Evolutionary conservation across 1,140 invertebrate species (phyloP).

Genomic region (Drosophila suzukii): DNA sequence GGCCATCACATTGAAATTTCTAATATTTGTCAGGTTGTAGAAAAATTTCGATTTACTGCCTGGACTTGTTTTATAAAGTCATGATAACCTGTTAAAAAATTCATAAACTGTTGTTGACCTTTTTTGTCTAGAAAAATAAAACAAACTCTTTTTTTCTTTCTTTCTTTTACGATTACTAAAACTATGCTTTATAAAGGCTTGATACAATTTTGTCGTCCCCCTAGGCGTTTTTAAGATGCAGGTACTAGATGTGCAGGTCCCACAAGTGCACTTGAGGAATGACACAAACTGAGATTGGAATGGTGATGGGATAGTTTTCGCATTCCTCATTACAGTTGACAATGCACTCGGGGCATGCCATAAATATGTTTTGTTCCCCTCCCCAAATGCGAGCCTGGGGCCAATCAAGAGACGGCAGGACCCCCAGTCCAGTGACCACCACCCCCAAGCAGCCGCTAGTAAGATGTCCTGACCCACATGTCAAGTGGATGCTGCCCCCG

Average conservation of each 20-base stretch:
- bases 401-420: slow-evolving; percentile 31
- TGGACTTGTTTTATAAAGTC: too few species aligned
- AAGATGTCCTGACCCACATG: slow-evolving; percentile 66
- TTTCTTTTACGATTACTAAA: too few species aligned
- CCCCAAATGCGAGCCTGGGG: slow-evolving; percentile 14
- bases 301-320: slow-evolving; percentile 15
- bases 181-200: neutral
- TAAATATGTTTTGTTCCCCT: slow-evolving; percentile 25
- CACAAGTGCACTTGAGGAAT: slow-evolving; percentile 19
- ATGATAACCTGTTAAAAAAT: too few species aligned
- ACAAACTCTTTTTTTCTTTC: too few species aligned
- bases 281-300: slow-evolving; percentile 1
- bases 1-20: too few species aligned
- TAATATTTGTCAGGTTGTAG: too few species aligned
- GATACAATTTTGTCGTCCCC: neutral
- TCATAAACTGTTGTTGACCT: too few species aligned
- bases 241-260: slow-evolving; percentile 1
- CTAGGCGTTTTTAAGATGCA: slow-evolving; percentile 1
- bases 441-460: neutral
- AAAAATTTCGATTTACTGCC: too few species aligned
- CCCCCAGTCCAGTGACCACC: neutral
- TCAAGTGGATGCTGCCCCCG: slow-evolving; percentile 37
- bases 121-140: too few species aligned
- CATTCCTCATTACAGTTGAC: slow-evolving; percentile 10
- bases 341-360: slow-evolving; percentile 41